Base-by-base conservation (phyloP, 2,797 vertebrate species). In the Tinamus major region DNA sequence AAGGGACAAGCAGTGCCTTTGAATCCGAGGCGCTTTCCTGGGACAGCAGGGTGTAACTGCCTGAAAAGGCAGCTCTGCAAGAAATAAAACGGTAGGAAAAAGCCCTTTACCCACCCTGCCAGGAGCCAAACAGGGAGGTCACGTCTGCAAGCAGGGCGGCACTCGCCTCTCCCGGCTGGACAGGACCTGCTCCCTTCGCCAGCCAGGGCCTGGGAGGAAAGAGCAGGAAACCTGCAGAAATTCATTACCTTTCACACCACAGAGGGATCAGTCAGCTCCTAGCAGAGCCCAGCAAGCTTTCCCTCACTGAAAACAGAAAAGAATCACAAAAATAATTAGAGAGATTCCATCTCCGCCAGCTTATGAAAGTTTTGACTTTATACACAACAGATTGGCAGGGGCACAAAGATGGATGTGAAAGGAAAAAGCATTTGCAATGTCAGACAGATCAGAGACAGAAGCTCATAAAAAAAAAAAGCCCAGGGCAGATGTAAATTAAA, bases 241-340 rank as follows among this genome's bases (percentile, higher is more conserved):
- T 96, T 95, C 91, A 95, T 94, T 85, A 95, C 90, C 62, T 89
- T 87, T 33, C 91, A 89, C 89, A 85, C 59, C 85, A 93, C 85
- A 95, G 92, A 92, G 59, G 81, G 87, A 90, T 93, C 92, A 69
- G 92, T 65, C 61, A 21, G 88, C 76, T 91, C 63, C 79, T 78
- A 82, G 31, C 70, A 89, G 87, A 92, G 96, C 93, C 90, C 33
- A 0, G 81, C 6, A 19, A 96, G 94, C 89, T 59, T 94, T 90
- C 89, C 94, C 92, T 96, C 93, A 81, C 79, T 93, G 93, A 83
- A 92, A 90, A 96, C 76, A 89, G 96, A 95, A 93, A 92, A 95
- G 94, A 92, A 95, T 89, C 94, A 95, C 90, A 89, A 95, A 96
- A 96, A 95, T 95, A 96, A 96, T 95, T 96, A 94, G 91, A 95